Evolutionary conservation across 1,140 invertebrate genomes (phyloP).

Genomic region (Meloidogyne exigua): DNA sequence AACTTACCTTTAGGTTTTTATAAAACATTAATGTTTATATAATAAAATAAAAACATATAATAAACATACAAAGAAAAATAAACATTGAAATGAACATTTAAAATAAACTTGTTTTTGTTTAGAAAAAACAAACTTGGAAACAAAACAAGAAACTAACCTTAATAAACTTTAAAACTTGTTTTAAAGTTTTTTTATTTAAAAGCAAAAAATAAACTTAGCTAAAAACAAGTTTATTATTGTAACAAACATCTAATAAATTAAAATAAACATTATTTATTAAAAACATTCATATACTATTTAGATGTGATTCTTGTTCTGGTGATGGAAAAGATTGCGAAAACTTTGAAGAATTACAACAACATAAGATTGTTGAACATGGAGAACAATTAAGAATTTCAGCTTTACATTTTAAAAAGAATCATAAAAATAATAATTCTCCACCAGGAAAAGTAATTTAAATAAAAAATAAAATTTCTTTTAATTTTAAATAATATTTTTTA

Average conservation of each 20-base stretch:
- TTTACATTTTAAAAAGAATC: neutral
- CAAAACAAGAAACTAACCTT: no score
- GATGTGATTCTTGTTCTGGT: neutral
- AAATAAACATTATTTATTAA: no score
- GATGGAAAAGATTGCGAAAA: neutral
- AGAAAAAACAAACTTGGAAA: no score
- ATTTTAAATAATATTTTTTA: neutral
- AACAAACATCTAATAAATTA: no score
- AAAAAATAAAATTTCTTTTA: neutral
- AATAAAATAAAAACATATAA: neutral
- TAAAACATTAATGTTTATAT: neutral
- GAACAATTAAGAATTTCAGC: neutral
- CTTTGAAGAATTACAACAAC: conserved; percentile 1
- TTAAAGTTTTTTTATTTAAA: no score
- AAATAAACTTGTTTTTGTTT: no score
- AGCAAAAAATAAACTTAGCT: no score
- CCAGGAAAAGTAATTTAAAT: neutral
- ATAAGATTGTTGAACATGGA: neutral
- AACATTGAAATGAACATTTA: neutral
- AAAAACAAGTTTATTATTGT: no score
- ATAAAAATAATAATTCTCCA: neutral
- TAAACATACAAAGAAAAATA: neutral
- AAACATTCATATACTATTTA: neutral
- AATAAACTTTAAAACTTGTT: no score
- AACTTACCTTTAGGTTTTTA: conserved; percentile 19